phyloP scores from a whole-genome alignment of 2,113 vertebrate genomes.

The Dryoscopus gambensis region DNA sequence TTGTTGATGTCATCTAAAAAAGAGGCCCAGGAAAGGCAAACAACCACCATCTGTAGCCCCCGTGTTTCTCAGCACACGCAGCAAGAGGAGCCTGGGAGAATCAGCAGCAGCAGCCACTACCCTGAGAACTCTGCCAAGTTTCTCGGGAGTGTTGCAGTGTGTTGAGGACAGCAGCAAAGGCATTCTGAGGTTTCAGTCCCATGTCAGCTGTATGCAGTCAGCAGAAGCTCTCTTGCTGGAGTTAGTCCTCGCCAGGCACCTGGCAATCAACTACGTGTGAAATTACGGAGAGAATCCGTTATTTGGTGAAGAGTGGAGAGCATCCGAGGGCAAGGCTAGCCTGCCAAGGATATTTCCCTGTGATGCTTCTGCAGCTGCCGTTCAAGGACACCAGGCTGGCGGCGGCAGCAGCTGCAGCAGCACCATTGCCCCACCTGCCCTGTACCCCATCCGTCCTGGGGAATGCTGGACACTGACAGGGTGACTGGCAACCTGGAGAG shows the following conservation, averaged over 20 bases:
- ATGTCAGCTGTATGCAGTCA: background rate
- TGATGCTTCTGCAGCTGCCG: background rate
- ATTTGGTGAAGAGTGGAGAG: background rate
- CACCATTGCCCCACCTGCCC: background rate
- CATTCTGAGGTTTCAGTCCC: background rate
- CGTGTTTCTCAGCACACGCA: background rate
- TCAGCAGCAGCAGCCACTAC: background rate
- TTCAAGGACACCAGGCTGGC: background rate
- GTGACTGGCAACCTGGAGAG: background rate
- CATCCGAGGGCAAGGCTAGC: background rate
- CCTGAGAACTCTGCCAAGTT: background rate
- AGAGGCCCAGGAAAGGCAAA: background rate
- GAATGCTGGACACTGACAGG: background rate
- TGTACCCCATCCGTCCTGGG: rapidly evolving
- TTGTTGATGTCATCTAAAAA: background rate
- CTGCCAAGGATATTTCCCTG: background rate
- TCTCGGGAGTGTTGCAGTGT: background rate
- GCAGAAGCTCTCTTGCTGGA: background rate
- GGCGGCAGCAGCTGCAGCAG: background rate
- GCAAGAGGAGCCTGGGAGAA: background rate
- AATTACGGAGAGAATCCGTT: background rate
- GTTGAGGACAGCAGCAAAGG: background rate
- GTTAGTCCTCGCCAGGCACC: background rate
- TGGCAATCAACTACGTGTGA: background rate
- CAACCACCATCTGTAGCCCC: rapidly evolving